Evolutionary conservation across 2,113 vertebrate species (phyloP), one percentile per base, ranked within the genome.

Genomic region (Shinisaurus crocodilurus): DNA sequence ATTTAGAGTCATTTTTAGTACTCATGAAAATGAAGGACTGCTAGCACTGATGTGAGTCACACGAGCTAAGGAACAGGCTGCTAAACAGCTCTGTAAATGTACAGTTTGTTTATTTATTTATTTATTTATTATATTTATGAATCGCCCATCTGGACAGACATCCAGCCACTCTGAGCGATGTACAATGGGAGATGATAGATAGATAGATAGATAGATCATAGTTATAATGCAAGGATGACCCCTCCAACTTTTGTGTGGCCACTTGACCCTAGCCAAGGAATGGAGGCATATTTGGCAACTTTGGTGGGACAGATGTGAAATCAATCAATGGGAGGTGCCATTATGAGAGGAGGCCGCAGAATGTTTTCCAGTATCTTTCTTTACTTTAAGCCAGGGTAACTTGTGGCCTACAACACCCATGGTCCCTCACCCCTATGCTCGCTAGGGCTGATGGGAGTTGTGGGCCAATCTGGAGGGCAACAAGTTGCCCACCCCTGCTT

Each of bases 1-100:
- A 88, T 72, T 84, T 3, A 37, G 34, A 27, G 81, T 6, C 86
- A 3, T 9, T 63, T 65, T 8, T 3, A 63, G 18, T 25, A 25
- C 54, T 27, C 0, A 0, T 0, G 82, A 88, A 6, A 0, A 0
- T 0, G 40, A 1, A 6, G 48, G 45, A 75, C 32, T 60, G 57
- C 0, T 8, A 50, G 85, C 7, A 1, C 48, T 50, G 89, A 74
- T 37, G 1, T 72, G 40, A 0, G n/a, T 37, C 1, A 0, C 27
- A 86, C 0, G 0, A 4, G 29, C 57, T 54, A 74, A 18, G 1
- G 74, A 75, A 63, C 15, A 37, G 48, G 5, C 20, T 2, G 12
- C 32, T 65, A 74, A 65, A 82, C 48, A 63, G 13, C 25, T 37
- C 45, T 29, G 80, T 34, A 57, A 87, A 65, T 50, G 57, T 32